These are phyloP conservation scores for Diadema setosum DNA, from an alignment of 35 echinoderm and acorn worm genomes.

Conservation along the genomic window DNA sequence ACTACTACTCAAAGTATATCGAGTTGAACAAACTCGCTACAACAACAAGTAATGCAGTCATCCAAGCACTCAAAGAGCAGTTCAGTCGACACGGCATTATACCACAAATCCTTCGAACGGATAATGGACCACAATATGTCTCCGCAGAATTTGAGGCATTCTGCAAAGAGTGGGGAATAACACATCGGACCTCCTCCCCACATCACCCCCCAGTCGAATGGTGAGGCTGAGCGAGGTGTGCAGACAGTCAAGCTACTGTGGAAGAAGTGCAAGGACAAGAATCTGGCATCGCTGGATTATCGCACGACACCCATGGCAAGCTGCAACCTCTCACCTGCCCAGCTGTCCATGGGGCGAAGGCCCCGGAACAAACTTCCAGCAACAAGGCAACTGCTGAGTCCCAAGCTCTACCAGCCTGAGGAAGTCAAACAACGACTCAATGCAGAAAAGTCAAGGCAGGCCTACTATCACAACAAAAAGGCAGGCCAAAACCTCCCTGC, in stretches of 20 bases:
- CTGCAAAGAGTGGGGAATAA: not conserved
- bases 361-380: conserved; percentile 44
- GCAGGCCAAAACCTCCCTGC: conserved; percentile 31
- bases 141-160: conserved; percentile 20
- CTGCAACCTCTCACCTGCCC: conserved; percentile 58
- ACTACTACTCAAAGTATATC: conserved; percentile 67
- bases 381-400: conserved; percentile 35
- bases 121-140: conserved; percentile 42
- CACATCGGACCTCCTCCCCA: conserved; percentile 18
- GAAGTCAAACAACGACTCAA: conserved; percentile 15
- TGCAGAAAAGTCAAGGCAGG: not conserved
- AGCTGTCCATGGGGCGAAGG: conserved; percentile 71
- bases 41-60: not conserved
- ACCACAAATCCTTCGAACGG: conserved; percentile 44
- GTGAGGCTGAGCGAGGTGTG: conserved; percentile 48
- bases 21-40: conserved; percentile 6
- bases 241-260: conserved; percentile 60
- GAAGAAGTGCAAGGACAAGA: conserved; percentile 50
- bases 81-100: conserved; percentile 47
- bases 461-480: conserved; percentile 38
- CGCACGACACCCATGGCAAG: conserved; percentile 42
- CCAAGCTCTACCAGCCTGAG: not conserved
- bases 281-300: conserved; percentile 72
- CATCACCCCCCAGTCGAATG: conserved; percentile 12
- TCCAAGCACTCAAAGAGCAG: conserved; percentile 22